A percentile compares a stretch with the other conserved stretches of the same genome.
These are phyloP conservation scores for Drosophila jambulina DNA, from an alignment of 1,140 invertebrate genomes.

Conservation along the genomic window DNA sequence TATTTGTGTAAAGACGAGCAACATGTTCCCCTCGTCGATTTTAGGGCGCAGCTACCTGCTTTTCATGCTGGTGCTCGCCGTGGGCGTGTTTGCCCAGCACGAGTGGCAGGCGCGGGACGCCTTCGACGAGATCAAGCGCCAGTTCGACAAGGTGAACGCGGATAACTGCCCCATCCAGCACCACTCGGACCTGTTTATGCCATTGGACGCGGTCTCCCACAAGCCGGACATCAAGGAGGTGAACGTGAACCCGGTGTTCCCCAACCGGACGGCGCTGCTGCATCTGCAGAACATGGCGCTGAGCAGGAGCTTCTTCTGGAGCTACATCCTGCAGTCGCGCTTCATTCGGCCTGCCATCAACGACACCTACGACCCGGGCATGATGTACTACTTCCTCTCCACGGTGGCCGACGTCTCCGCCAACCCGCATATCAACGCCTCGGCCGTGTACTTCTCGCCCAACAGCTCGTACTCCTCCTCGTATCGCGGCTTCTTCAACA, in stretches of 20 bases:
- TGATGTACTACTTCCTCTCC: constrained; percentile 99
- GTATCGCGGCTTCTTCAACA: constrained; percentile 98
- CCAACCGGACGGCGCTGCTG: constrained; percentile 96
- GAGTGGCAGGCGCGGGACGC: constrained; percentile 95
- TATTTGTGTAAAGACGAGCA: constrained; percentile 13
- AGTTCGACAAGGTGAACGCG: constrained; percentile 91
- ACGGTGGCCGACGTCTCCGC: constrained; percentile 97
- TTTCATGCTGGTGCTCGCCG: constrained; percentile 73
- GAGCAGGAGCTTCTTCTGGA: constrained; percentile 97
- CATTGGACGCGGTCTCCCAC: constrained; percentile 94
- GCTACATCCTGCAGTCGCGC: constrained; percentile 96
- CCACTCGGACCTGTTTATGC: constrained; percentile 93
- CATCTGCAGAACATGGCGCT: constrained; percentile 98
- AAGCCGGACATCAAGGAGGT: constrained; percentile 97
- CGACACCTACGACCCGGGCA: constrained; percentile 97
- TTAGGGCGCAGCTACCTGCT: constrained; percentile 75
- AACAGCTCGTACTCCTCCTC: constrained; percentile 98
- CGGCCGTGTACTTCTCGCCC: constrained; percentile 97
- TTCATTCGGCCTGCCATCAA: constrained; percentile 95
- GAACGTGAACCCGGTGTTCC: constrained; percentile 97
- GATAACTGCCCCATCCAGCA: constrained; percentile 96
- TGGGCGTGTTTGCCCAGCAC: constrained; percentile 92
- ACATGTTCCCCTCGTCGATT: constrained; percentile 64
- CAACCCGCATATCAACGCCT: constrained; percentile 96
- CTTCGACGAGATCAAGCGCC: constrained; percentile 94